Percentiles rank a stretch among this genome's conserved stretches.
These are phyloP conservation scores for Oceanites oceanicus DNA, from an alignment of 2,113 vertebrate genomes.

Conservation along the genomic window DNA sequence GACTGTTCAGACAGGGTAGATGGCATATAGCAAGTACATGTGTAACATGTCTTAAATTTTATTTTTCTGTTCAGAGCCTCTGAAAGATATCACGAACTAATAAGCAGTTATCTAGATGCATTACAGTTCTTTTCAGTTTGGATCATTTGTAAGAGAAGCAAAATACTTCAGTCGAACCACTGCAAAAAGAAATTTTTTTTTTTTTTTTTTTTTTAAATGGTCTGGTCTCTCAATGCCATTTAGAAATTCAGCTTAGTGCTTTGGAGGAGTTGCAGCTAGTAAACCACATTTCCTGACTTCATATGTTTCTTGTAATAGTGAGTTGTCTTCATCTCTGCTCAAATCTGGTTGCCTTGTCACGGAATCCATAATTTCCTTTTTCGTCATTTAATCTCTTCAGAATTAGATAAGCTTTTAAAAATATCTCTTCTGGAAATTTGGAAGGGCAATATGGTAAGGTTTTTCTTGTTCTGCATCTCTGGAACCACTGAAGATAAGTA, in stretches of 20 bases:
- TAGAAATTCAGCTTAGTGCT: background rate
- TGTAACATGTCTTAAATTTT: background rate
- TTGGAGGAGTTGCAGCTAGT: background rate
- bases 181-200: background rate
- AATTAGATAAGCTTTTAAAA: background rate
- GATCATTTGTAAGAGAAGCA: background rate
- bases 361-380: background rate
- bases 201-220: background rate
- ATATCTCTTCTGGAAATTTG: background rate
- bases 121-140: background rate
- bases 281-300: background rate
- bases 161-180: background rate
- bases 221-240: background rate
- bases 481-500: background rate
- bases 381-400: background rate
- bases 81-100: background rate
- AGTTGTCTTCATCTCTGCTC: background rate
- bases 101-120: background rate
- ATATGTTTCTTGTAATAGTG: background rate
- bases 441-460: background rate
- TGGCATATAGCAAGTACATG: background rate
- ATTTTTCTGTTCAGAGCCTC: background rate
- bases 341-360: background rate
- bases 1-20: background rate
- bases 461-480: background rate